phyloP scores from a whole-genome alignment of 1,140 invertebrate genomes.

The Drosophila subobscura region DNA sequence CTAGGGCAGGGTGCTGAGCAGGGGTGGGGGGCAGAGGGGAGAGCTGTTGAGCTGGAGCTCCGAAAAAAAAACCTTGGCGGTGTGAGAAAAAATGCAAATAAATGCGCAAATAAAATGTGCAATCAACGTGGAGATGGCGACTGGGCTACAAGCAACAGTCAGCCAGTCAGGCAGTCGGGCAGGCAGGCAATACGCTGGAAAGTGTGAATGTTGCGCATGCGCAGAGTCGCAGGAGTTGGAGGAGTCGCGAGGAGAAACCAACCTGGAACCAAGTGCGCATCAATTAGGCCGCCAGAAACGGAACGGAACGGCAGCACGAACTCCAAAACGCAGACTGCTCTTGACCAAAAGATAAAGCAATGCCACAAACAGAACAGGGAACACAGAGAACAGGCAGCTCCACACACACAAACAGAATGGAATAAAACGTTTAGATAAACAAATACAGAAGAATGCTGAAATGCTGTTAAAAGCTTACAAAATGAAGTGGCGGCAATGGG shows the following conservation, averaged over 20 bases:
- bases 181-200: slow-evolving; percentile 9
- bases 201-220: slow-evolving; percentile 81
- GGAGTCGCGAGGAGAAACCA: slow-evolving; percentile 5
- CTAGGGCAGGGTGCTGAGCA: background rate
- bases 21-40: background rate
- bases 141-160: slow-evolving; percentile 54
- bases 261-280: slow-evolving; percentile 62
- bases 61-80: slow-evolving; percentile 35
- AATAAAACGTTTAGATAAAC: slow-evolving; percentile 81
- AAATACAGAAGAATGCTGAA: slow-evolving; percentile 80
- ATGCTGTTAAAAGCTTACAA: slow-evolving; percentile 78
- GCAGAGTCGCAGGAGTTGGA: slow-evolving; percentile 31
- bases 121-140: slow-evolving; percentile 71
- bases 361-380: slow-evolving; percentile 16
- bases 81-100: slow-evolving; percentile 82
- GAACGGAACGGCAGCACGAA: slow-evolving; percentile 68
- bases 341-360: slow-evolving; percentile 59
- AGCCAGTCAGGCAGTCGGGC: slow-evolving; percentile 22
- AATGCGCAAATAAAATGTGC: slow-evolving; percentile 82
- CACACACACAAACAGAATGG: slow-evolving; percentile 56
- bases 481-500: slow-evolving; percentile 70
- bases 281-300: slow-evolving; percentile 71
- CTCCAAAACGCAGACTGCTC: slow-evolving; percentile 38
- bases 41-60: background rate
- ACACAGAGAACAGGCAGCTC: slow-evolving; percentile 45